These are phyloP conservation scores for Hoplostethus atlanticus DNA, from an alignment of 2,797 vertebrate species.

Conservation along the genomic window DNA sequence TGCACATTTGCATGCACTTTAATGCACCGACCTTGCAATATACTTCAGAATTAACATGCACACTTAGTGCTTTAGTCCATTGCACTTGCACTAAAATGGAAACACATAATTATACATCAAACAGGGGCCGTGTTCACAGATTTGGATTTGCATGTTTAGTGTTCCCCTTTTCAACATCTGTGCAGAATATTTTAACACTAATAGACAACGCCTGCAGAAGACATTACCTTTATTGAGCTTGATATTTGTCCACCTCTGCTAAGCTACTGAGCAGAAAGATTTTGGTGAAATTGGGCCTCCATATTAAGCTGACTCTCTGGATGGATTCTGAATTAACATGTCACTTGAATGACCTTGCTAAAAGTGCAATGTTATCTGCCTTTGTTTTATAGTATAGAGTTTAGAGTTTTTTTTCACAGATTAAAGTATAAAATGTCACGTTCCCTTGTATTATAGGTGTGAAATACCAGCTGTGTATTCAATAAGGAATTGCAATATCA, in stretches of 20 bases:
- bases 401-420: constrained; percentile 29
- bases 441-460: constrained; percentile 20
- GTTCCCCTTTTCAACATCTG: constrained; percentile 9
- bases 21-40: not conserved
- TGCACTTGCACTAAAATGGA: not conserved
- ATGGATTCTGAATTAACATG: constrained; percentile 50
- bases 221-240: constrained; percentile 13
- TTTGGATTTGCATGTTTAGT: constrained; percentile 1
- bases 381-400: constrained; percentile 35
- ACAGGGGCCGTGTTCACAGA: not conserved
- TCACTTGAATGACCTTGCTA: constrained; percentile 51
- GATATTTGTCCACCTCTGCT: constrained; percentile 37
- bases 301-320: constrained; percentile 45
- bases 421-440: constrained; percentile 46
- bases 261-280: constrained; percentile 23
- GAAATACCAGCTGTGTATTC: constrained; percentile 46
- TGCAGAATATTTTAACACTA: not conserved
- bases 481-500: constrained; percentile 29
- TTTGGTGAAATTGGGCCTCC: constrained; percentile 22
- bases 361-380: constrained; percentile 45
- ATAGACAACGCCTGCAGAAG: not conserved
- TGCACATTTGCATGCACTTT: not conserved
- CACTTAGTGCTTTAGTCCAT: not conserved
- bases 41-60: constrained; percentile 2
- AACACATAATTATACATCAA: constrained; percentile 8